phyloP scores from a whole-genome alignment of 2,113 vertebrate genomes.

The Chamaea fasciata region DNA sequence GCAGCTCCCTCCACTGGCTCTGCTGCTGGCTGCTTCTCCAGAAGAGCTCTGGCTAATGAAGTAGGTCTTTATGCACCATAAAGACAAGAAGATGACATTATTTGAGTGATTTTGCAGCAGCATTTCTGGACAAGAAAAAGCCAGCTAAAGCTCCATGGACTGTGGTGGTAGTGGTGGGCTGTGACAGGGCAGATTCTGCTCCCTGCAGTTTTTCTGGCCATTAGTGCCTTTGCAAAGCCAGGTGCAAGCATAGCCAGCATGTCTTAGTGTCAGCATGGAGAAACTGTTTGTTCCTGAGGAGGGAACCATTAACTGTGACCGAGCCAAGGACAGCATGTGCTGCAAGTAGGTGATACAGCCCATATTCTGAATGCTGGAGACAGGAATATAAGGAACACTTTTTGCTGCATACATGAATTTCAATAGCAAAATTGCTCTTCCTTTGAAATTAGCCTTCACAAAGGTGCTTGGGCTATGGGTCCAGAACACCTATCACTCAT shows the following conservation, averaged over 20 bases:
- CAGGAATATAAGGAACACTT: background rate
- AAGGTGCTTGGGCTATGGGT: background rate
- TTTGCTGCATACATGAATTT: background rate
- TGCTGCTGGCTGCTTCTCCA: background rate
- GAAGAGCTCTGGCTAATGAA: background rate
- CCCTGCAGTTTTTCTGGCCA: background rate
- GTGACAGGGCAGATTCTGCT: background rate
- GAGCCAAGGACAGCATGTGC: accelerated
- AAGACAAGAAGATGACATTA: background rate
- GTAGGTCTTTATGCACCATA: background rate
- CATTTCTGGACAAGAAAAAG: background rate
- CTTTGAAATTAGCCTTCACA: background rate
- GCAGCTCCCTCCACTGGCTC: background rate
- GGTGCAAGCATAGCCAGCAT: background rate
- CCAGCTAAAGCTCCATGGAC: background rate
- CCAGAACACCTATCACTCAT: background rate
- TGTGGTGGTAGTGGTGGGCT: background rate
- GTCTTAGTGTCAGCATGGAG: background rate
- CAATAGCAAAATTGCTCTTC: background rate
- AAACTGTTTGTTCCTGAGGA: background rate
- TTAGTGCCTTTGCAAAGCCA: background rate
- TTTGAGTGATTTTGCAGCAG: background rate
- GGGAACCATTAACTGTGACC: background rate
- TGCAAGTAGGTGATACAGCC: background rate
- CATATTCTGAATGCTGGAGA: background rate